Conservation (phyloP, 2,888 invertebrate species). For the Margaritifera margaritifera region DNA sequence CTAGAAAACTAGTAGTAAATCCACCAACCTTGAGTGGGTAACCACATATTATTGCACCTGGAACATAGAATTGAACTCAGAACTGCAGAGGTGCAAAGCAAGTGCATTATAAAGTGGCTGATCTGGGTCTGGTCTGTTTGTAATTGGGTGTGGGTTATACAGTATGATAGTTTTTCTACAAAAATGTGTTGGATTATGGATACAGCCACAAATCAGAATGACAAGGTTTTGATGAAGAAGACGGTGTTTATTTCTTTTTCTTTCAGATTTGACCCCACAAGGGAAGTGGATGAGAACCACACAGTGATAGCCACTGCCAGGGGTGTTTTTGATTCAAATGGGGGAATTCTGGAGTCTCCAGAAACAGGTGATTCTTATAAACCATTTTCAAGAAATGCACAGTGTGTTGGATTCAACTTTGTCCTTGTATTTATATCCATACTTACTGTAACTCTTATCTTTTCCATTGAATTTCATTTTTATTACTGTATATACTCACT, state of each 20-base stretch:
- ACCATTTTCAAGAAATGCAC: not conserved
- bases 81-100: not conserved
- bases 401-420: not conserved
- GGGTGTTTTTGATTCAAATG: constrained; percentile 69
- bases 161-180: no score
- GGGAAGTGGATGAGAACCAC: constrained; percentile 59
- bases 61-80: not conserved
- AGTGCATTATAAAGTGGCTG: not conserved
- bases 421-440: no score
- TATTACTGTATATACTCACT: no score
- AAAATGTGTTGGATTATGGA: no score
- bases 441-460: no score
- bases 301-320: constrained; percentile 70
- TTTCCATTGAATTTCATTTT: no score
- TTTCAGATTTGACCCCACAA: constrained; percentile 44
- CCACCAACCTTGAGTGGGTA: no score
- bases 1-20: no score
- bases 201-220: not conserved
- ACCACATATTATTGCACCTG: no score
- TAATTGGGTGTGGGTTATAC: no score
- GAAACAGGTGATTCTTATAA: constrained; percentile 79
- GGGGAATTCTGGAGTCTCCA: constrained; percentile 88
- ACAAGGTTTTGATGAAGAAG: not conserved
- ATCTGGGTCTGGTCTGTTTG: not conserved
- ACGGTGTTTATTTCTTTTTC: not conserved